A percentile compares a stretch with the other conserved stretches of the same genome.
phyloP scores from a whole-genome alignment of 2,888 invertebrate species.

The Leptinotarsa juncta region DNA sequence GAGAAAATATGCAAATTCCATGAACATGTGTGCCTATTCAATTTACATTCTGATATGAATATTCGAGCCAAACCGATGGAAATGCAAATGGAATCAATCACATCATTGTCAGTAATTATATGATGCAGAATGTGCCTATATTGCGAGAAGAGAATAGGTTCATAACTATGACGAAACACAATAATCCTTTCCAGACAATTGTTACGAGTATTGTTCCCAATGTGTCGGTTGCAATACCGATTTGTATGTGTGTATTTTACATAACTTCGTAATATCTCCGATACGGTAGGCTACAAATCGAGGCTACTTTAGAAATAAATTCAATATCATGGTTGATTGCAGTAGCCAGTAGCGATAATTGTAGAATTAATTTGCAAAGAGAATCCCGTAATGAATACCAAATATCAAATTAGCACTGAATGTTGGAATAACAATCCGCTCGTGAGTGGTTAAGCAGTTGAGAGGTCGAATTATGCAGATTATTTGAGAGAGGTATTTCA shows the following conservation, averaged over 20 bases:
- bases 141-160: slow-evolving; percentile 4
- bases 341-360: slow-evolving; percentile 26
- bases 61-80: slow-evolving; percentile 41
- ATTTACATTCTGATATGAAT: slow-evolving; percentile 39
- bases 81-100: slow-evolving; percentile 45
- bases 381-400: neutral
- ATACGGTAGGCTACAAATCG: slow-evolving; percentile 29
- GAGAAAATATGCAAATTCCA: slow-evolving; percentile 36
- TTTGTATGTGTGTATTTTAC: slow-evolving; percentile 25
- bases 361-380: slow-evolving; percentile 8
- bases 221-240: slow-evolving; percentile 26
- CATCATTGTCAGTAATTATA: slow-evolving; percentile 43
- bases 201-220: slow-evolving; percentile 14
- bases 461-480: neutral
- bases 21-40: slow-evolving; percentile 36
- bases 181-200: slow-evolving; percentile 38
- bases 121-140: slow-evolving; percentile 13
- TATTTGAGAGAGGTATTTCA: neutral
- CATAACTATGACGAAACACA: slow-evolving; percentile 30
- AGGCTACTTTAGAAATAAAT: slow-evolving; percentile 31
- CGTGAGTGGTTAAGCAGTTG: neutral
- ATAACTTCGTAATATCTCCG: slow-evolving; percentile 38
- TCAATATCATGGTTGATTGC: slow-evolving; percentile 33
- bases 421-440: neutral
- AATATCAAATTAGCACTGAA: neutral